Base-by-base conservation (phyloP, 1,140 invertebrate species). In the Ostrea denselamellosa region DNA sequence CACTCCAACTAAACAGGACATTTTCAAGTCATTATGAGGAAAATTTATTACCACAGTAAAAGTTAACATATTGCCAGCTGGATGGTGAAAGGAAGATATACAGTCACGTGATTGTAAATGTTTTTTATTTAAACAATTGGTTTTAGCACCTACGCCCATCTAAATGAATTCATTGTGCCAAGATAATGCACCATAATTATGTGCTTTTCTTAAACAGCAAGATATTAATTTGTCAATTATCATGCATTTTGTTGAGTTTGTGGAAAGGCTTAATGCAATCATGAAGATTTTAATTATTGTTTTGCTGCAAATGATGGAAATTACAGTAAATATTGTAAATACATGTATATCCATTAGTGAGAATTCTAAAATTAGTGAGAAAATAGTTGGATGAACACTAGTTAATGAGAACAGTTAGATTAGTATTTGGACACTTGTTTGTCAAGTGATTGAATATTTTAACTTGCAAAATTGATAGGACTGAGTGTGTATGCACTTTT, bases 191-290 rank as follows among this genome's bases (percentile, higher is more conserved):
- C 22, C 0, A 12, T 77, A 77, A 77, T 44, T 34, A 34, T 25
- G 25, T 77, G 9, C 22, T 34, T 77, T 77, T 77, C 22, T 34
- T 77, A 77, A 77, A 34, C 68, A 77, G 68, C 22, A 28, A 28
- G 68, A 77, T 77, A 77, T 77, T 77, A 28, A 77, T 77, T 2
- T 10, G 68, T 77, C 68, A 77, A 77, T 77, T 28, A 77, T 77
- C 25, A 28, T 77, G 68, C 22, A 77, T 34, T 77, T 77, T 77
- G 9, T 28, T 34, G 9, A 34, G 68, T 22, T 17, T 2, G 12
- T 7, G 28, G 28, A 44, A 77, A 77, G 14, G 10, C 28, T 77
- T 77, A 28, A 34, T 17, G 28, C 68, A 77, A 34, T 22, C 68
- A 77, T 28, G 28, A 77, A 34, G 68, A 10, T 34, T 77, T 9